Evolutionary conservation across 2,888 invertebrate genomes (phyloP), one percentile per base, ranked within the genome.

Genomic region (Cistogaster globosa): DNA sequence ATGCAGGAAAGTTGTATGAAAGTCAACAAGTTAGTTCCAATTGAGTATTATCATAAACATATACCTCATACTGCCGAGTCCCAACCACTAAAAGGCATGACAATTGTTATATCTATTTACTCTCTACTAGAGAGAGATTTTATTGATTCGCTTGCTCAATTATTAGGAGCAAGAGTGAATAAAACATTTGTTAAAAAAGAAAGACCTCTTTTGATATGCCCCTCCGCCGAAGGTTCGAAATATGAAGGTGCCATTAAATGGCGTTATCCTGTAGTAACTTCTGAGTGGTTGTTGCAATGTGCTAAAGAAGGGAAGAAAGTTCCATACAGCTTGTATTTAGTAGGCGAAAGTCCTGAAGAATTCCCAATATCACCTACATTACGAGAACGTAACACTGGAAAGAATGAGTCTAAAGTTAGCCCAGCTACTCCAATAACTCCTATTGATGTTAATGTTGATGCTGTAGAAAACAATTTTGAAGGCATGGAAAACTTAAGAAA

Each of bases 211-310:
- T 93, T 98, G 0, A 93, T 98, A 5, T 97, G 96, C 86, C 95
- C 95, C 7, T 93, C 93, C 0, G 93, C 97, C 0, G 93, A 93
- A 22, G 97, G 98, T 0, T 96, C 96, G 88, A 98, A 98, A 90
- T 97, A 96, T 90, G 93, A 93, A 55, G 98, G 97, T 0, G 97
- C 97, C 0, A 89, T 96, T 0, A 97, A 96, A 91, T 98, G 98
- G 98, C 94, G 89, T 45, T 93, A 97, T 79, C 98, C 97, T 0
- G 96, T 96, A 1, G 96, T 98, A 0, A 94, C 92, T 0, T 95
- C 95, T 12, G 93, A 94, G 12, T 98, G 98, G 98, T 90, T 98
- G 67, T 90, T 96, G 60, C 94, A 94, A 36, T 97, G 97, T 91
- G 95, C 16, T 90, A 90, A 58, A 90, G 92, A 78, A 0, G 95